phyloP scores from a whole-genome alignment of 35 echinoderm and acorn worm species.

The Apostichopus californicus region DNA sequence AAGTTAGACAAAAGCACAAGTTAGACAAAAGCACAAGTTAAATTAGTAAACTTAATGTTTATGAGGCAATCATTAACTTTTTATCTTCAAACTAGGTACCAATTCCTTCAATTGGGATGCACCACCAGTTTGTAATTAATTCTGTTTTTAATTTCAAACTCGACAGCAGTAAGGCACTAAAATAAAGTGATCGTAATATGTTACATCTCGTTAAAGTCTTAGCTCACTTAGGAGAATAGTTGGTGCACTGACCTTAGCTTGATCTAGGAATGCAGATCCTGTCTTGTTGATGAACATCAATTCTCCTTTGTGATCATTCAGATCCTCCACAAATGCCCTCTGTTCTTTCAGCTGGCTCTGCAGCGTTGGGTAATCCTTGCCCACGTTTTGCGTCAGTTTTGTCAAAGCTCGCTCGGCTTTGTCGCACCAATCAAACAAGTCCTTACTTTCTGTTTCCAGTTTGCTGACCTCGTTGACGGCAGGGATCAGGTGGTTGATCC shows the following conservation, averaged over 20 bases:
- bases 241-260: slow-evolving; percentile 60
- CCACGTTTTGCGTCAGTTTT: slow-evolving; percentile 60
- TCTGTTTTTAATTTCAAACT: not conserved
- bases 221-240: not conserved
- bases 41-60: too few relatives aligned
- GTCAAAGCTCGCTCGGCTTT: slow-evolving; percentile 54
- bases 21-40: too few relatives aligned
- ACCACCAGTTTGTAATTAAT: not conserved
- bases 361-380: slow-evolving; percentile 69
- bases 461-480: slow-evolving; percentile 78
- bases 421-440: slow-evolving; percentile 65
- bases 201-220: not conserved
- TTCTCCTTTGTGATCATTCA: slow-evolving; percentile 97
- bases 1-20: too few relatives aligned
- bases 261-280: slow-evolving; percentile 73
- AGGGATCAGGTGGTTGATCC: slow-evolving; percentile 76
- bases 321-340: slow-evolving; percentile 71
- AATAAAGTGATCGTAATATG: not conserved
- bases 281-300: slow-evolving; percentile 95
- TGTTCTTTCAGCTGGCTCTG: slow-evolving; percentile 81
- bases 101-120: too few relatives aligned
- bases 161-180: not conserved
- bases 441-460: slow-evolving; percentile 74
- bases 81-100: too few relatives aligned
- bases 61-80: too few relatives aligned